Evolutionary conservation across 1,140 invertebrate genomes (phyloP), one percentile per base, ranked within the genome.

Genomic region (Tetraneura akinire): DNA sequence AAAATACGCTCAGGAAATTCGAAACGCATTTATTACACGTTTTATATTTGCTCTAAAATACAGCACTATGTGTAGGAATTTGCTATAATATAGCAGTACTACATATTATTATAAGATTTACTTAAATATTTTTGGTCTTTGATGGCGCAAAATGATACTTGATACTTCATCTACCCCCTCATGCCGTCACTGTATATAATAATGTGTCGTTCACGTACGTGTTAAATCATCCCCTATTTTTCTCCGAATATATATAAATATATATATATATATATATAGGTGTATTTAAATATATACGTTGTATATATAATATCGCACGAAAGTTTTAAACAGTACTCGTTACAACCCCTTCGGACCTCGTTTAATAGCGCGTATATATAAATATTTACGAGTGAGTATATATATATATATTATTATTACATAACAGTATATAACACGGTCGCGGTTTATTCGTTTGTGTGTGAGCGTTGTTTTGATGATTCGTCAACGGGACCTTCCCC

Each of bases 401-500:
- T 53, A 53, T 51, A 73, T n/a, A 37, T 14, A 16, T 64, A 64
- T 32, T 37, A 26, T n/a, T n/a, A n/a, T n/a, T n/a, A 37, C 32
- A 37, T 4, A 4, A 37, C 32, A 8, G 32, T 37, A 4, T 60
- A 60, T 60, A n/a, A 60, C 57, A 66, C 18, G 18, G 18, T 9
- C n/a, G 64, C 23, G 9, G 10, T 4, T 10, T n/a, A n/a, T n/a
- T 3, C 51, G 51, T 53, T 8, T n/a, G 16, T 53, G 51, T n/a
- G 68, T 71, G 26, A n/a, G n/a, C 62, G 74, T 78, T 78, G 74
- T 78, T 55, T 78, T 78, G 74, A 78, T 78, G 74, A 78, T 78
- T 78, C 74, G 74, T 78, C 74, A 78, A 78, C 74, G 74, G 74
- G 74, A 78, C 74, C 74, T 78, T 78, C 74, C 74, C 74, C 74